Evolutionary conservation across 2,797 vertebrate genomes (phyloP), one percentile per base, ranked within the genome.

Genomic region (Thaleichthys pacificus): DNA sequence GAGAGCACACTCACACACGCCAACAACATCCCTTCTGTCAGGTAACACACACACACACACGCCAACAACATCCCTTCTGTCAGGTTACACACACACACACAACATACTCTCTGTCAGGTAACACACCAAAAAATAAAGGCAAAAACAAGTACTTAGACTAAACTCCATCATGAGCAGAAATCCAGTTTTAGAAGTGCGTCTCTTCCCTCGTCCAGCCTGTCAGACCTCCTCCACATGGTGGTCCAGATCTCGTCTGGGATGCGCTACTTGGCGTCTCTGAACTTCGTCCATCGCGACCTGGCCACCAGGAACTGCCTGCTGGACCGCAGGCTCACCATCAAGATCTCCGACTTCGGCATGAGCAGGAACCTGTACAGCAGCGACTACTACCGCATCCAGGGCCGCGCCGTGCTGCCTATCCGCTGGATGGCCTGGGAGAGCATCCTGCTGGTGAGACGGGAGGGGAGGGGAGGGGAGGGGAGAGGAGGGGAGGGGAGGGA

Each of bases 361-460:
- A 99, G 97, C 92, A 93, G 97, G 54, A 99, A 99, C 82, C 93
- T 99, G 72, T 99, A 99, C 89, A 99, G 96, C 0, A 96, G 97
- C 7, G 97, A 99, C 83, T 99, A 99, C 86, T 99, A 99, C 87
- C 94, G 97, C 75, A 99, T 99, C 89, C 97, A 98, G 87, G 97
- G 97, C 26, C 90, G 97, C 21, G 97, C 97, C 0, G 97, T 99
- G 30, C 95, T 99, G 56, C 97, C 97, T 0, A 99, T 99, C 76
- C 97, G 97, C 82, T 99, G 97, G 97, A 99, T 99, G 97, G 99
- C 97, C 19, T 99, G 97, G 97, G 97, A 99, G 85, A 99, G 97
- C 92, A 98, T 99, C 82, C 89, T 99, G 75, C 91, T 99, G 95
- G 97, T 98, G 0, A 91, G 22, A 12, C 7, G 22, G 47, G 47